These are phyloP conservation scores for Oconnorella tubifera DNA, from an alignment of 2,888 invertebrate genomes.

Conservation along the genomic window DNA sequence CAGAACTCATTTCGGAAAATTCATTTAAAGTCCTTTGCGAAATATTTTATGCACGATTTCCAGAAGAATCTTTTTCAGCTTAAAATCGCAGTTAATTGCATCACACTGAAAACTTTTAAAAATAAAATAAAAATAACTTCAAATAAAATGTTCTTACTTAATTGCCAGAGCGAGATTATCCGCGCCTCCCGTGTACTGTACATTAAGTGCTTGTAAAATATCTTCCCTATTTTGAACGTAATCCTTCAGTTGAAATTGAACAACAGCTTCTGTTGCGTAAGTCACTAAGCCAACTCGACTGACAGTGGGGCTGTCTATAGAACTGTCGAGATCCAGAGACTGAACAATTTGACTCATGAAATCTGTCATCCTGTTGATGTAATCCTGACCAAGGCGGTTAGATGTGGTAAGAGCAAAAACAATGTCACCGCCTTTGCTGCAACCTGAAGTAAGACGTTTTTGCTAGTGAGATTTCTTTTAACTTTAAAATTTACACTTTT, in stretches of 20 bases:
- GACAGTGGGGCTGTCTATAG: background rate
- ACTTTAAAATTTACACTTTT: no score
- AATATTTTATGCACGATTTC: no score
- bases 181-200: conserved; percentile 39
- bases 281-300: conserved; percentile 22
- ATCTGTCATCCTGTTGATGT: conserved; percentile 44
- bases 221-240: conserved; percentile 3
- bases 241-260: conserved; percentile 15
- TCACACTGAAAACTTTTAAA: no score
- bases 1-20: no score
- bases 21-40: no score
- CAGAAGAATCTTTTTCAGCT: no score
- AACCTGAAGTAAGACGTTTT: no score
- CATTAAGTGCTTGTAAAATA: conserved; percentile 13
- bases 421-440: conserved; percentile 40
- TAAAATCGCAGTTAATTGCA: no score
- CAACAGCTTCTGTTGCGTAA: conserved; percentile 10
- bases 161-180: conserved; percentile 44
- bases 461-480: no score
- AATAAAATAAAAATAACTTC: no score
- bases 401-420: conserved; percentile 48
- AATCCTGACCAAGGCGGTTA: conserved; percentile 45
- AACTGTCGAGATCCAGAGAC: conserved; percentile 28
- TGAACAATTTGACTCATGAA: conserved; percentile 43
- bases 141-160: no score